Evolutionary conservation across 2,888 invertebrate genomes (phyloP).

Genomic region (Drosophila longiperda): DNA sequence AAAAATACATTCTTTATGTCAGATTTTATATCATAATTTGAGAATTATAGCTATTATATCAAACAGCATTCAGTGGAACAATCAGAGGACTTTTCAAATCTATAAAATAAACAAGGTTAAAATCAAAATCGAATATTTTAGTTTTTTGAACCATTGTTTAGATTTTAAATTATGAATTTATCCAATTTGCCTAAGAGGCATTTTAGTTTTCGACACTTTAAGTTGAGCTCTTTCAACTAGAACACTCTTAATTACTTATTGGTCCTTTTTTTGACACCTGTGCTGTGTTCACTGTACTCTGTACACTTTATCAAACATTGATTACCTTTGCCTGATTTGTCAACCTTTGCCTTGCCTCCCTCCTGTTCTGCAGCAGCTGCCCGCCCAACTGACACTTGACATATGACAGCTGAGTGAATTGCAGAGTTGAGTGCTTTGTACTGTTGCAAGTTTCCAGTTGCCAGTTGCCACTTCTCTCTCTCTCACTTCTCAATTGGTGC

Average conservation of each 20-base stretch:
- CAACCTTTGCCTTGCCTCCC: conserved; percentile 2
- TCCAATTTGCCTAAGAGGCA: neutral
- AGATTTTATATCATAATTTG: neutral
- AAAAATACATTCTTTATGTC: neutral
- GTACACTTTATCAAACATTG: conserved; percentile 21
- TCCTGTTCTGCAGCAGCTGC: conserved; percentile 6
- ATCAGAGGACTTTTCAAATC: neutral
- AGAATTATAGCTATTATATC: neutral
- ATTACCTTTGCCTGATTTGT: conserved; percentile 39
- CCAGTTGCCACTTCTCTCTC: conserved; percentile 31
- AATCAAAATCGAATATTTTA: neutral
- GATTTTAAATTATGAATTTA: no score
- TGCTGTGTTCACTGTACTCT: neutral
- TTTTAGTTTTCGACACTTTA: neutral
- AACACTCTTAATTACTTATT: neutral
- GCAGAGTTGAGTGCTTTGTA: conserved; percentile 34
- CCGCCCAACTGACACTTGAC: conserved; percentile 39
- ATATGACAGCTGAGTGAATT: conserved; percentile 32
- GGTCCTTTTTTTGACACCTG: neutral
- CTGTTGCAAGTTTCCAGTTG: conserved; percentile 13
- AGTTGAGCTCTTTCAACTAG: neutral
- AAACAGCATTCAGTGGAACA: neutral
- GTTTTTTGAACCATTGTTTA: neutral
- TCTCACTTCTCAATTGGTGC: conserved; percentile 28
- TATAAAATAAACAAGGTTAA: neutral